Base-by-base conservation (phyloP, 2,113 vertebrate genomes). In the Antigone vipio region DNA sequence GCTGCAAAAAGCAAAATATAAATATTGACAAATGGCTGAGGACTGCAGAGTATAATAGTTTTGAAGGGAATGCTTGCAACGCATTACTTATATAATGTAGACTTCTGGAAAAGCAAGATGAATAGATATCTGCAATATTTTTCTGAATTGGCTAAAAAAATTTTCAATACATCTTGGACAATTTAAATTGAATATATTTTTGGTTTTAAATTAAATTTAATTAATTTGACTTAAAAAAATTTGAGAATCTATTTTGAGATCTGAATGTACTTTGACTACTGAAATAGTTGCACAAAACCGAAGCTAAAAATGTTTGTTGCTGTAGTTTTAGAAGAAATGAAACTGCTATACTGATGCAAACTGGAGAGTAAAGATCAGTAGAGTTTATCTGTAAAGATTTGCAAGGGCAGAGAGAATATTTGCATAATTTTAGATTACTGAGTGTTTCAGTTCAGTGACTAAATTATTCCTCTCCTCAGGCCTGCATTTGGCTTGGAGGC, bases 321-420 rank as follows among this genome's bases (percentile, higher is more conserved):
- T 79, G 63, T 95, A 90, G 92, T 88, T 96, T 44, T 93, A 19
- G 81, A 76, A 88, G 73, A 81, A 94, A 49, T 42, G 11, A 88
- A 89, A 42, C 77, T 78, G 68, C 59, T 75, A 4, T 23, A 18
- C 13, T 74, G 80, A 55, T 92, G 84, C 56, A 87, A 15, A 78
- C 56, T 82, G 0, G 0, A 35, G 73, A 92, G 45, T 75, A 69
- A 89, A 79, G 78, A 93, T 53, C 64, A 66, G 40, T 34, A 18
- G 76, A 92, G 84, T 91, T 95, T 35, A 34, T 82, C 79, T 72
- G 47, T 63, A 81, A 82, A 78, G 94, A 94, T 95, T 60, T 87
- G 80, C 94, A 95, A 97, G 96, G 96, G 78, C 95, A 95, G 69
- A 93, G 74, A 88, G 94, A 93, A 26, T 97, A 85, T 96, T 94